These are phyloP conservation scores for Gallinago jamesoni DNA, from an alignment of 2,113 vertebrate genomes.

Conservation along the genomic window DNA sequence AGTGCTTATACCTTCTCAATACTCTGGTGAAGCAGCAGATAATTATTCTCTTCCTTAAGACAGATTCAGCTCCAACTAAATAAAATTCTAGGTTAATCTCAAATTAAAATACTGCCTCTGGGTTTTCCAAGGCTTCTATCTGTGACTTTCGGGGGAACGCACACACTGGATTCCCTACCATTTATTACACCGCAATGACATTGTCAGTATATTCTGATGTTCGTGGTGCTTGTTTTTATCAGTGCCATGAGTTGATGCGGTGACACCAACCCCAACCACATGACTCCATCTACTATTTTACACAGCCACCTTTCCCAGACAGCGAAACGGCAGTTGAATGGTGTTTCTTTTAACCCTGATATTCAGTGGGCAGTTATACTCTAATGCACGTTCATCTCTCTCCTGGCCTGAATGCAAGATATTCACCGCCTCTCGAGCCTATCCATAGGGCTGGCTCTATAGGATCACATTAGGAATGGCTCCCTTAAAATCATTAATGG, in stretches of 20 bases:
- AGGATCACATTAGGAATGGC: neutral
- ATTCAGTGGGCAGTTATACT: neutral
- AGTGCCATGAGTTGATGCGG: neutral
- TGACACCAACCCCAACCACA: neutral
- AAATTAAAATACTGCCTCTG: constrained; percentile 9
- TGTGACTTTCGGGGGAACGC: fast-evolving
- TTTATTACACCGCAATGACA: neutral
- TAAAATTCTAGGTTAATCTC: constrained; percentile 29
- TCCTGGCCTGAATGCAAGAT: neutral
- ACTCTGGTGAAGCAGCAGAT: neutral
- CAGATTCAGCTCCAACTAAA: neutral
- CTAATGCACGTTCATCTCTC: neutral
- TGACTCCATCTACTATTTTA: neutral
- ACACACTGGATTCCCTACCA: neutral
- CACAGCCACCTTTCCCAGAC: neutral
- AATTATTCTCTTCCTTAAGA: constrained; percentile 26
- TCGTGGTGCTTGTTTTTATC: neutral
- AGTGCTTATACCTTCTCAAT: constrained; percentile 30
- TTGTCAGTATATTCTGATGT: neutral
- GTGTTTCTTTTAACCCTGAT: neutral
- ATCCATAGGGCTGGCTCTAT: neutral
- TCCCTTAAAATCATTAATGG: neutral
- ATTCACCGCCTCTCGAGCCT: neutral
- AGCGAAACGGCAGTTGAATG: fast-evolving
- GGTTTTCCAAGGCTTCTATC: neutral